Conservation (phyloP, 2,888 invertebrate genomes). For the Salticus scenicus region DNA sequence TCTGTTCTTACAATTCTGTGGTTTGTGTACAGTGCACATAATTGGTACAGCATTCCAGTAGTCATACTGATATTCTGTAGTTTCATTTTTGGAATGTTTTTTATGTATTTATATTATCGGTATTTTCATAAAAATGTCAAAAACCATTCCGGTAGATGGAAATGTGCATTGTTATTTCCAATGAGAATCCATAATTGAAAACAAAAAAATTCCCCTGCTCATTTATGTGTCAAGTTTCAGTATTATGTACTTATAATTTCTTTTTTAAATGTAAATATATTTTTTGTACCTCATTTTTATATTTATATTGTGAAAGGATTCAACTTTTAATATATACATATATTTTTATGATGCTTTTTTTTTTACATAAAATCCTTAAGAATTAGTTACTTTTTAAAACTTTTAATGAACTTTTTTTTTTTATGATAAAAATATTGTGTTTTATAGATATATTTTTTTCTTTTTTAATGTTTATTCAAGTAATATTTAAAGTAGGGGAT, state of each 20-base stretch:
- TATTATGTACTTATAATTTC: neutral
- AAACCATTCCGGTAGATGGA: conserved; percentile 42
- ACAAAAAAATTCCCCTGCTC: neutral
- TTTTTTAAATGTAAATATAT: too few relatives aligned
- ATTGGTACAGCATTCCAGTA: conserved; percentile 52
- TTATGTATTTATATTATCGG: conserved; percentile 56
- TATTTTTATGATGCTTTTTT: too few relatives aligned
- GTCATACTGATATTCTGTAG: conserved; percentile 36
- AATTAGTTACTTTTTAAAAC: too few relatives aligned
- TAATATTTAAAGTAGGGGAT: too few relatives aligned
- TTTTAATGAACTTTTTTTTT: too few relatives aligned
- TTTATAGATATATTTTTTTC: too few relatives aligned
- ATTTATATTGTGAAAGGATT: too few relatives aligned
- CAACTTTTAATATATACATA: too few relatives aligned
- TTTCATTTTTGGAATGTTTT: conserved; percentile 37
- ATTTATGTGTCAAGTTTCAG: neutral
- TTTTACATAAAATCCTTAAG: too few relatives aligned
- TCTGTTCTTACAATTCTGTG: conserved; percentile 51
- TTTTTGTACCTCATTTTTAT: too few relatives aligned
- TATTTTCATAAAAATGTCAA: conserved; percentile 56
- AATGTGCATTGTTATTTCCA: conserved; percentile 44
- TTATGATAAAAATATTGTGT: too few relatives aligned
- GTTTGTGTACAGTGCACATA: conserved; percentile 36
- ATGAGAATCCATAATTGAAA: neutral
- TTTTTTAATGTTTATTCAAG: too few relatives aligned